Evolutionary conservation across 2,888 invertebrate genomes (phyloP).

Genomic region (Eueremaeus valkanovi): DNA sequence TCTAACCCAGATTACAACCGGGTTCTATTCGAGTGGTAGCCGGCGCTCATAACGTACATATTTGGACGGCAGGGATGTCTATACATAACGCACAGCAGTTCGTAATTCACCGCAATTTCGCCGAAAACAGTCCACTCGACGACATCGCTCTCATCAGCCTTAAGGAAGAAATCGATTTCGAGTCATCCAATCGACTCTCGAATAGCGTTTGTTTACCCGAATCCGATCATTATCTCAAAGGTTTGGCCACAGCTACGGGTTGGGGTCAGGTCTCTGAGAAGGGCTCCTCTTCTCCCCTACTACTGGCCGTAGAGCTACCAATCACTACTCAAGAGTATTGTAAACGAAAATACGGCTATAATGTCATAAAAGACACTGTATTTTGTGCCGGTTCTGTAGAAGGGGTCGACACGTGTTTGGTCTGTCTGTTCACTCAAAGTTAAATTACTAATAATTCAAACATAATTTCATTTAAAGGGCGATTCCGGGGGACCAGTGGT

Average conservation of each 20-base stretch:
- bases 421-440: background rate
- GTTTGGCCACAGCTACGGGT: background rate
- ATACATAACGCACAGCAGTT: background rate
- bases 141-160: background rate
- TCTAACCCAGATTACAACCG: background rate
- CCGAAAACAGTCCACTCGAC: background rate
- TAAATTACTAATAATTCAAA: background rate
- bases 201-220: background rate
- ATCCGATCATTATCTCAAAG: background rate
- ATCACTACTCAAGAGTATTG: background rate
- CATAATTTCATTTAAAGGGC: background rate
- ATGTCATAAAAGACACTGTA: background rate
- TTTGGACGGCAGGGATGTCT: background rate
- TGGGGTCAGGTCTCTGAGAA: background rate
- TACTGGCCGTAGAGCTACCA: background rate
- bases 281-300: background rate
- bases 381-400: background rate
- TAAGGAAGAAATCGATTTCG: background rate
- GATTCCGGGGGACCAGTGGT: slow-evolving; percentile 21
- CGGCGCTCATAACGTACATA: background rate
- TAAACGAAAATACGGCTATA: background rate
- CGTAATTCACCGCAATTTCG: background rate
- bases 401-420: background rate
- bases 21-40: background rate
- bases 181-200: background rate